Base-by-base conservation (phyloP, 53 echinoderm and acorn worm genomes). In the Temnopleurus reevesii region DNA sequence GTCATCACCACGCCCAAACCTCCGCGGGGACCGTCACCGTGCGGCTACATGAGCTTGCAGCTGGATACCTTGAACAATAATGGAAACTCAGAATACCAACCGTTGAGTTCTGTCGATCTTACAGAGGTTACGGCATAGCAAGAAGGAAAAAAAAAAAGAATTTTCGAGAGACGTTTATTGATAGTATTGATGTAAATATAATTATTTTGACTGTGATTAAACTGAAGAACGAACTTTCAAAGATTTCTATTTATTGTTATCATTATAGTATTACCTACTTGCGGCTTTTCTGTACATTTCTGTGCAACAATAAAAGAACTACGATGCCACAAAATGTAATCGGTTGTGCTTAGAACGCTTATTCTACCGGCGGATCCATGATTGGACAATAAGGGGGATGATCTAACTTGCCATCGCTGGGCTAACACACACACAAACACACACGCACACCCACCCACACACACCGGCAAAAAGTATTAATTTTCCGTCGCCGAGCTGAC, bases 1-100 rank as follows among this genome's bases (percentile, higher is more conserved):
- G 45, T 85, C 30, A 66, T 87, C 29, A 31, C 88, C 30, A 66
- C 65, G 53, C 65, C 88, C 33, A 87, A 87, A 51, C 88, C 88
- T 2, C 53, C 71, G 19, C 65, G 88, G 47, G 88, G 88, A 4
- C 88, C 88, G 13, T 47, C 66, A 5, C 88, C 88, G 53, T 66
- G 66, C 33, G 88, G 88, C 0, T 87, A 87, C 19, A 87, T 87
- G 88, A 86, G 86, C n/a, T 43, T 86, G 34, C 65, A 87, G 53
- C 88, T 53, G 3, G 88, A 87, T 34, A 87, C 66, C 47, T 51
- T 87, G 30, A 87, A 87, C n/a, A 87, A 87, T 34, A 87, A 87
- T 10, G 61, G 55, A 31, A 49, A 46, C 15, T 1, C 56, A 2
- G 85, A 85, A 29, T 85, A 85, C 29, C 85, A 85, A 18, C 85